Conservation (phyloP, 2,888 invertebrate species). For the Portevinia maculata region DNA sequence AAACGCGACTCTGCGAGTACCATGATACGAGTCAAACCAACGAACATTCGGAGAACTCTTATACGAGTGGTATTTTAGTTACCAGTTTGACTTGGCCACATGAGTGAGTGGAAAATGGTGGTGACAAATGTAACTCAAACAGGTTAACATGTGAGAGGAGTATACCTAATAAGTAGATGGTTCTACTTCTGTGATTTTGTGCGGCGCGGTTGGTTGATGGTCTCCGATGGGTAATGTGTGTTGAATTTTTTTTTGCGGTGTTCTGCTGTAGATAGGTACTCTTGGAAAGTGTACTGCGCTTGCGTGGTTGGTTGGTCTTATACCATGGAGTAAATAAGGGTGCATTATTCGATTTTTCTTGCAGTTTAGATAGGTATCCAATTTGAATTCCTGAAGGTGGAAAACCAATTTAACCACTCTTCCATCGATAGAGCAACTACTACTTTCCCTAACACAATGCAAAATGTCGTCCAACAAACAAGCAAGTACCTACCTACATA, state of each 20-base stretch:
- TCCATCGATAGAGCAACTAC: no score
- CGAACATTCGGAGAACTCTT: slow-evolving; percentile 57
- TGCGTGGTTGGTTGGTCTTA: slow-evolving; percentile 40
- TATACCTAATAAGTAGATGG: slow-evolving; percentile 53
- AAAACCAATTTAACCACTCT: no score
- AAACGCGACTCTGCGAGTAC: slow-evolving; percentile 18
- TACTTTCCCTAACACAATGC: neutral
- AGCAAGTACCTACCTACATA: no score
- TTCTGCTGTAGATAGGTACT: neutral
- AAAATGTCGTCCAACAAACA: neutral
- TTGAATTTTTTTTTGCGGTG: neutral
- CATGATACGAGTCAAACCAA: slow-evolving; percentile 58
- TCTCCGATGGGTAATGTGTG: slow-evolving; percentile 13
- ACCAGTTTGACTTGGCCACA: neutral
- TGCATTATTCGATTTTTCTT: neutral
- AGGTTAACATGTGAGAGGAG: slow-evolving; percentile 44
- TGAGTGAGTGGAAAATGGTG: slow-evolving; percentile 22
- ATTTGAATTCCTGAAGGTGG: no score
- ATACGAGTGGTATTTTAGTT: slow-evolving; percentile 54
- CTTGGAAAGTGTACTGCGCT: slow-evolving; percentile 30
- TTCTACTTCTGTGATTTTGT: slow-evolving; percentile 27
- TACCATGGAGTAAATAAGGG: neutral
- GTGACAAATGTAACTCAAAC: slow-evolving; percentile 2
- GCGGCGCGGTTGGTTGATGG: slow-evolving; percentile 51
- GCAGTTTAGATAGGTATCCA: no score